Percentiles rank a stretch among this genome's conserved stretches.
Evolutionary conservation across 2,797 vertebrate genomes (phyloP).

Genomic region (Linurgus olivaceus): DNA sequence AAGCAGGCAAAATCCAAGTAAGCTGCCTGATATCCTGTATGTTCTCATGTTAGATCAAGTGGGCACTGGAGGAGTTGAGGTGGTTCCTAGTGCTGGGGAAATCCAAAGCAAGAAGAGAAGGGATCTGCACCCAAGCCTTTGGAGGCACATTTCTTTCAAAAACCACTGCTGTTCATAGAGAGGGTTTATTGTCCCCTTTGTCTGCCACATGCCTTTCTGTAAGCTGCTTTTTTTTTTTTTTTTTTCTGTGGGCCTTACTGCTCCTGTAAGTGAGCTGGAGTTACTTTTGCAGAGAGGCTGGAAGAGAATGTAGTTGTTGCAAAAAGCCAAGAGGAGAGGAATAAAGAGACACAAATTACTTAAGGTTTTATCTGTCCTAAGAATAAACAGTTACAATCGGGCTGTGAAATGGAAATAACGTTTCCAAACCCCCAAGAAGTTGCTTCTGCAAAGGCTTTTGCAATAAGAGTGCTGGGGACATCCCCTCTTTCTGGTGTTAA

Average conservation of each 20-base stretch:
- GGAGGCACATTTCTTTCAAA: background rate
- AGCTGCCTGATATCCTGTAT: background rate
- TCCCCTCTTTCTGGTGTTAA: background rate
- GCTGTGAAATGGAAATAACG: background rate
- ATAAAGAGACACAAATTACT: background rate
- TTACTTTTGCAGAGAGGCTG: background rate
- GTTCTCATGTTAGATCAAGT: rapidly evolving
- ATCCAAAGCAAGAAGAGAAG: background rate
- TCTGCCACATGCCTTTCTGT: background rate
- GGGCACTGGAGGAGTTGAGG: background rate
- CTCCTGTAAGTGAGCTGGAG: background rate
- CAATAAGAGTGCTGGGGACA: background rate
- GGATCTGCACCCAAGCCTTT: background rate
- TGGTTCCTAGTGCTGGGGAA: background rate
- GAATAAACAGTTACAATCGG: background rate
- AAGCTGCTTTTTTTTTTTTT: background rate
- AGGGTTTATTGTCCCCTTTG: background rate
- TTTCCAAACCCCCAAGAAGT: background rate
- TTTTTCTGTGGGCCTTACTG: background rate
- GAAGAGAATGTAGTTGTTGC: background rate
- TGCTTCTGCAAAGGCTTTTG: background rate
- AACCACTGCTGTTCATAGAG: background rate
- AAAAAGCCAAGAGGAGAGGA: background rate
- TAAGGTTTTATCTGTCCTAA: background rate
- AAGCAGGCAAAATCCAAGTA: background rate